Evolutionary conservation across 1,140 invertebrate genomes (phyloP).

Genomic region (Steinernema khuongi): DNA sequence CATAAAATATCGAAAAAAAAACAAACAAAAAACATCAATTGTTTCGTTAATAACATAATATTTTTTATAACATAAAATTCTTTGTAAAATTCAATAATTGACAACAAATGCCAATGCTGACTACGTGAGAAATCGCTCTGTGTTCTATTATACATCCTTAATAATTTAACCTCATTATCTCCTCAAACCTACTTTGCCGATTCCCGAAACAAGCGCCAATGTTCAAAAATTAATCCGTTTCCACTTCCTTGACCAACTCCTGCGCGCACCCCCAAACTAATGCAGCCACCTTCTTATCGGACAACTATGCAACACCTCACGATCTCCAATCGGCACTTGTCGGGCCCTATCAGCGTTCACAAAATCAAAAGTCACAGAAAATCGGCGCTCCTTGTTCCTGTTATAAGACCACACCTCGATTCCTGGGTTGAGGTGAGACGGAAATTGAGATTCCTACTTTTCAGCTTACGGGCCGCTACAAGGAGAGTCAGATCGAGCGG

Average conservation of each 20-base stretch:
- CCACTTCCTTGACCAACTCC: background rate
- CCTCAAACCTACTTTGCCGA: too few species aligned
- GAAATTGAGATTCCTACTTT: background rate
- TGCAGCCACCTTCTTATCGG: background rate
- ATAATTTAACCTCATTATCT: too few species aligned
- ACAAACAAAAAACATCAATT: too few species aligned
- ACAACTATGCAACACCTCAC: background rate
- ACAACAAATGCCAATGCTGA: too few species aligned
- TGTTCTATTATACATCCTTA: too few species aligned
- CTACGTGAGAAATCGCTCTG: too few species aligned
- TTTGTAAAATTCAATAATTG: too few species aligned
- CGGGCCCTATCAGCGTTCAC: background rate
- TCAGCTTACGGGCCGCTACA: conserved; percentile 26
- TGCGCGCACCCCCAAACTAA: background rate
- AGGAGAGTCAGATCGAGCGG: conserved; percentile 30
- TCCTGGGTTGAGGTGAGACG: conserved; percentile 12
- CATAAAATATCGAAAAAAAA: too few species aligned
- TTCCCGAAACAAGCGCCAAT: too few species aligned
- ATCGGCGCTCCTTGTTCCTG: background rate
- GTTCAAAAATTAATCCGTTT: background rate
- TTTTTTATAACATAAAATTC: too few species aligned
- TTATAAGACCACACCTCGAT: background rate
- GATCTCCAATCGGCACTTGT: background rate
- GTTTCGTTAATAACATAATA: too few species aligned
- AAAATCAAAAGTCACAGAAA: background rate